A percentile compares a stretch with the other conserved stretches of the same genome.
phyloP scores from a whole-genome alignment of 2,888 invertebrate species.

The Notodonta ziczac region DNA sequence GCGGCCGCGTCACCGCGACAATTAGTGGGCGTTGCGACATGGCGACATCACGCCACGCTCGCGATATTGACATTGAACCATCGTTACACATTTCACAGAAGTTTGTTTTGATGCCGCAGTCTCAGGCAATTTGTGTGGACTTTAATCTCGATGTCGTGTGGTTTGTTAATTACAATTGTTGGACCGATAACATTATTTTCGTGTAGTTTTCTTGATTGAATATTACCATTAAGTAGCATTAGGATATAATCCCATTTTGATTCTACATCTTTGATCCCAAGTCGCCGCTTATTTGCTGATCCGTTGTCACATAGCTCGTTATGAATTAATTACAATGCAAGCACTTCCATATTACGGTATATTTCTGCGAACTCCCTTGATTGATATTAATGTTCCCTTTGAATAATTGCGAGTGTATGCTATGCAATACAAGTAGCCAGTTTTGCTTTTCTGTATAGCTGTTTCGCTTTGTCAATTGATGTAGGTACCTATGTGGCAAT shows the following conservation, averaged over 20 bases:
- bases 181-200: not conserved
- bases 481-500: too few relatives aligned
- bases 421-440: not conserved
- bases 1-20: slow-evolving; percentile 64
- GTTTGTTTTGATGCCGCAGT: slow-evolving; percentile 67
- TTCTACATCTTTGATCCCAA: not conserved
- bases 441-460: too few relatives aligned
- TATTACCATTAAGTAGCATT: not conserved
- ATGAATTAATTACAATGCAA: slow-evolving; percentile 27
- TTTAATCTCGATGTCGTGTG: slow-evolving; percentile 45
- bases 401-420: not conserved
- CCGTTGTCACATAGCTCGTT: slow-evolving; percentile 17
- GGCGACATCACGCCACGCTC: slow-evolving; percentile 40
- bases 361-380: slow-evolving; percentile 27
- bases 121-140: slow-evolving; percentile 54
- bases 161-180: slow-evolving; percentile 20
- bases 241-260: not conserved
- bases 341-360: slow-evolving; percentile 23
- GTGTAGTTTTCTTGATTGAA: not conserved
- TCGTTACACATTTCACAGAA: slow-evolving; percentile 79
- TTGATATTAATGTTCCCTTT: slow-evolving; percentile 26
- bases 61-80: slow-evolving; percentile 80
- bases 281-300: not conserved
- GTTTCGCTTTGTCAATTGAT: too few relatives aligned
- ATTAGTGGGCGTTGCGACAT: slow-evolving; percentile 77